Evolutionary conservation across 2,797 vertebrate species (phyloP).

Genomic region (Hydrophis major): DNA sequence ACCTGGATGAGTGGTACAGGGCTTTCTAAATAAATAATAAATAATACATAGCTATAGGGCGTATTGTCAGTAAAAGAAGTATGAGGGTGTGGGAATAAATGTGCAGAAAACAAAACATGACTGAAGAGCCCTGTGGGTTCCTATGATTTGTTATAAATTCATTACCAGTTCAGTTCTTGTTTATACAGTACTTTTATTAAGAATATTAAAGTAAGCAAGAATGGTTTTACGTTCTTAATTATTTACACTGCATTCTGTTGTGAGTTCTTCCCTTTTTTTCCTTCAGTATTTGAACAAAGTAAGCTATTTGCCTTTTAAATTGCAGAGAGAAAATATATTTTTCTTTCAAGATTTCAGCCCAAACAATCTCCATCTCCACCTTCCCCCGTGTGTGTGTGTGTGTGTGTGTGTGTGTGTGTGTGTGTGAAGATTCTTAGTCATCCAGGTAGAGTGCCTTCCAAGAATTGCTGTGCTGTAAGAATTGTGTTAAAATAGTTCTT

Average conservation of each 20-base stretch:
- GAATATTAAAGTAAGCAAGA: neutral
- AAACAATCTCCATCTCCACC: neutral
- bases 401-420: no score
- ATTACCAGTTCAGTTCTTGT: neutral
- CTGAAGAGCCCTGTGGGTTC: neutral
- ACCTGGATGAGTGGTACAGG: neutral
- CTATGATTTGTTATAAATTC: neutral
- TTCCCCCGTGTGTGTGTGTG: no score
- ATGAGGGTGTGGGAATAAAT: neutral
- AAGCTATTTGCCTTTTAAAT: neutral
- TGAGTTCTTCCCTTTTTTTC: neutral
- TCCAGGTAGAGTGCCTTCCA: neutral
- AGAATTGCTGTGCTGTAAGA: neutral
- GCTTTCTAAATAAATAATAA: neutral
- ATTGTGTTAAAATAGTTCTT: neutral
- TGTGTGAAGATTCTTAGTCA: neutral
- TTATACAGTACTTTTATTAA: neutral
- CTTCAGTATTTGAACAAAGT: neutral
- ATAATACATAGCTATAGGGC: neutral
- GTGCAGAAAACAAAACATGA: neutral
- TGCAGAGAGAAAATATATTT: neutral
- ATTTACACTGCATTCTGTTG: neutral
- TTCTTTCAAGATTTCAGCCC: neutral
- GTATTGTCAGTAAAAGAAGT: neutral
- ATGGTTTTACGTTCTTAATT: neutral